phyloP scores from a whole-genome alignment of 2,797 vertebrate genomes.

The Calcarius lapponicus region DNA sequence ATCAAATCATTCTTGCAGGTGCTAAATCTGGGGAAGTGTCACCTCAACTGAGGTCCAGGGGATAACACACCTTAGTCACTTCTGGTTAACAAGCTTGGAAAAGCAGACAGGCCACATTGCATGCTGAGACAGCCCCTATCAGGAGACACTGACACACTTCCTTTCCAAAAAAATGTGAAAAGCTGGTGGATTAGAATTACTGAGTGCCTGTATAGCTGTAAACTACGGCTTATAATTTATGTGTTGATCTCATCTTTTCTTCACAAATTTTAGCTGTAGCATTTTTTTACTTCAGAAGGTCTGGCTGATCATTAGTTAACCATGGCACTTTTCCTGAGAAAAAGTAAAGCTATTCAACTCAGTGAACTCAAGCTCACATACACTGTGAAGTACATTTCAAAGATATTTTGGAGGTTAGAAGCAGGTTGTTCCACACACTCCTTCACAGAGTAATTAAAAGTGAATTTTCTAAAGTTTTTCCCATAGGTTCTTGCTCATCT shows the following conservation, averaged over 20 bases:
- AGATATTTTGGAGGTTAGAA: background rate
- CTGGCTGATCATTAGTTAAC: background rate
- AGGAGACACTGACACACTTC: background rate
- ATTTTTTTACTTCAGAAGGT: background rate
- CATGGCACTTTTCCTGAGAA: background rate
- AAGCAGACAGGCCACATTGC: background rate
- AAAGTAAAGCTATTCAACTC: background rate
- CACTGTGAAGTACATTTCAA: background rate
- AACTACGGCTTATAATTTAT: background rate
- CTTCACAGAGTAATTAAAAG: background rate
- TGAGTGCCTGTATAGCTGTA: background rate
- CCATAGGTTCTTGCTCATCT: background rate
- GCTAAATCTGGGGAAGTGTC: constrained; percentile 26
- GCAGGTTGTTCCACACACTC: background rate
- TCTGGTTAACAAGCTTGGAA: background rate
- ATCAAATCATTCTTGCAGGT: constrained; percentile 5
- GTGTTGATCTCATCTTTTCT: background rate
- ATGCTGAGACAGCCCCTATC: background rate
- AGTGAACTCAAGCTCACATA: background rate
- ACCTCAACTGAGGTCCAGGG: background rate
- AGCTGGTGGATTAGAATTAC: background rate
- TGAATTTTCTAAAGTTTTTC: background rate
- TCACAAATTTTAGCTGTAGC: background rate
- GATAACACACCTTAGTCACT: background rate
- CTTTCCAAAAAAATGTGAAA: background rate